Conservation (phyloP, 1,140 invertebrate genomes). For the Brachionus sp. region DNA sequence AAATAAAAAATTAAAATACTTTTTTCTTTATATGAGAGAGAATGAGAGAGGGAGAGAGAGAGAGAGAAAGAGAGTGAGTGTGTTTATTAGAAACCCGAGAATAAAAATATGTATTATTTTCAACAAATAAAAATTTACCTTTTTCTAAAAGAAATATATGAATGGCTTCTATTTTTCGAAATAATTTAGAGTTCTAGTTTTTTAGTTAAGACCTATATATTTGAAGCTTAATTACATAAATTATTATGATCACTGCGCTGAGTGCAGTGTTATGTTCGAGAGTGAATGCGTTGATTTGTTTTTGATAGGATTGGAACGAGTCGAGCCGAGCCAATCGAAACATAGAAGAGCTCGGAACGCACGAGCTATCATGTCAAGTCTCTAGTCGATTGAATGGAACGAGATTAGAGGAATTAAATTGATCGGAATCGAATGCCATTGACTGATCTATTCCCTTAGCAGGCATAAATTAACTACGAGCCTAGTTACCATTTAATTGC, state of each 20-base stretch:
- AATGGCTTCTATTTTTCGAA: conserved; percentile 18
- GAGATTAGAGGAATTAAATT: conserved; percentile 34
- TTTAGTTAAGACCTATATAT: not conserved
- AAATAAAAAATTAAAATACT: conserved; percentile 21
- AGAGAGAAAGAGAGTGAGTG: not conserved
- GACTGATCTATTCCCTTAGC: conserved; percentile 24
- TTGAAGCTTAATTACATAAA: not conserved
- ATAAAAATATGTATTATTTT: conserved; percentile 24
- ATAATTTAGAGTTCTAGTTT: conserved; percentile 32
- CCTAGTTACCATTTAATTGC: conserved; percentile 32
- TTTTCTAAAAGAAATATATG: not conserved
- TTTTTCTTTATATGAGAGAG: not conserved
- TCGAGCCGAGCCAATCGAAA: not conserved
- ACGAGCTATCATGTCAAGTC: conserved; percentile 25
- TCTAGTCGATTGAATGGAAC: not conserved
- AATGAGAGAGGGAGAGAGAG: not conserved
- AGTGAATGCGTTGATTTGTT: too few species aligned
- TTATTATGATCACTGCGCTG: not conserved
- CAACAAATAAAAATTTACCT: conserved; percentile 41
- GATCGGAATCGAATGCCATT: conserved; percentile 15
- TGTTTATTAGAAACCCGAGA: conserved; percentile 36
- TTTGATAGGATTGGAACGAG: too few species aligned
- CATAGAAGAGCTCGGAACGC: not conserved
- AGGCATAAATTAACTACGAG: not conserved
- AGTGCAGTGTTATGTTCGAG: not conserved